These are phyloP conservation scores for Catonia carolina DNA, from an alignment of 2,888 invertebrate species.

Conservation along the genomic window DNA sequence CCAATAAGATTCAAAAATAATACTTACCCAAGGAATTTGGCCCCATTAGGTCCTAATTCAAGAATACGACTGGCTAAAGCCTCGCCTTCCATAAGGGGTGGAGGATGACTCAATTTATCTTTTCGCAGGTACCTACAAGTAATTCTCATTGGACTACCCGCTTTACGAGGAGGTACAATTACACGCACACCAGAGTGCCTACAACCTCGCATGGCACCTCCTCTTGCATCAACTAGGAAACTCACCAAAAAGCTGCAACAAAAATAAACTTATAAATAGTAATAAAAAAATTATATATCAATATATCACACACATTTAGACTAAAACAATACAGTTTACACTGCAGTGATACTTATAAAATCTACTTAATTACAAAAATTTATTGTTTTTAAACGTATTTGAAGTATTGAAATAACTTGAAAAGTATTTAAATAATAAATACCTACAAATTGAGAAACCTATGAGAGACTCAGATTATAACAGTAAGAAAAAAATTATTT, in stretches of 20 bases:
- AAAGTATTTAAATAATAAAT: no score
- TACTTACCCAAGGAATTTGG: slow-evolving; percentile 87
- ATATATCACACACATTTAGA: no score
- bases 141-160: slow-evolving; percentile 90
- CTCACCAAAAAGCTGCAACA: slow-evolving; percentile 86
- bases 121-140: slow-evolving; percentile 86
- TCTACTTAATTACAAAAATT: no score
- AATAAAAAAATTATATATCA: background rate
- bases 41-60: slow-evolving; percentile 92
- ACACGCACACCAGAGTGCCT: slow-evolving; percentile 95
- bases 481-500: no score
- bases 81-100: slow-evolving; percentile 97
- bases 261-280: background rate
- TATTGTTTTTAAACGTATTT: no score
- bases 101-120: slow-evolving; percentile 73
- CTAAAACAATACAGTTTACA: no score
- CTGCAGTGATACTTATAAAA: no score
- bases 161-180: slow-evolving; percentile 93
- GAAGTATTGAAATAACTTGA: no score
- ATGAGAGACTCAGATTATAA: no score
- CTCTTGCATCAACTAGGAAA: slow-evolving; percentile 98
- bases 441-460: no score
- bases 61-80: slow-evolving; percentile 90
- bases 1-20: no score
- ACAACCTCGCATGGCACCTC: slow-evolving; percentile 98